Evolutionary conservation across 2,797 vertebrate species (phyloP).

Genomic region (Gymnoscopelus microlampas): DNA sequence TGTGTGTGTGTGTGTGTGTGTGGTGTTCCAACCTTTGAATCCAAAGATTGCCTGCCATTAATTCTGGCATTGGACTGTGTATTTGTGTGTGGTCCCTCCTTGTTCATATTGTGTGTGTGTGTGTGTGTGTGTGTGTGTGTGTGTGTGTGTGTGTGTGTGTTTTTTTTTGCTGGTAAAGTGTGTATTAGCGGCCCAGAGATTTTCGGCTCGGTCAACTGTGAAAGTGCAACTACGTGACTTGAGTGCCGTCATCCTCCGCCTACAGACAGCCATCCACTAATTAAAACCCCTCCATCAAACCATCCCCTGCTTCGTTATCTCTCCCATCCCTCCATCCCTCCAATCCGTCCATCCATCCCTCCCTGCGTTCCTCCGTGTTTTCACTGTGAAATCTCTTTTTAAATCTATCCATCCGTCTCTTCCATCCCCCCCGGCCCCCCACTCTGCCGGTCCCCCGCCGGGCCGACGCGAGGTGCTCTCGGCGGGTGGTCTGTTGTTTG

Average conservation of each 20-base stretch:
- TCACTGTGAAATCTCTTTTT: neutral
- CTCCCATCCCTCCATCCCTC: conserved; percentile 72
- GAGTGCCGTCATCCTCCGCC: conserved; percentile 57
- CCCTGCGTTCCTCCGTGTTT: conserved; percentile 1
- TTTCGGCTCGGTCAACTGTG: conserved; percentile 79
- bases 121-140: conserved; percentile 32
- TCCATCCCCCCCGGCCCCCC: conserved; percentile 15
- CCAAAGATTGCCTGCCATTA: no score
- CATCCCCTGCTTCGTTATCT: conserved; percentile 37
- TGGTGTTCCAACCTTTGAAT: conserved; percentile 14
- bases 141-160: conserved; percentile 40
- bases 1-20: conserved; percentile 20
- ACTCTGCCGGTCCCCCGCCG: neutral
- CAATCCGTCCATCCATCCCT: conserved; percentile 35
- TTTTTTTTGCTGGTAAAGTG: conserved; percentile 67
- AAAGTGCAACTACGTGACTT: conserved; percentile 73
- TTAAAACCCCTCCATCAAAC: conserved; percentile 77
- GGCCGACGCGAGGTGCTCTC: conserved; percentile 20
- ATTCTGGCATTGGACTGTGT: no score
- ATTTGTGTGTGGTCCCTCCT: no score
- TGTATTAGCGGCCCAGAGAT: conserved; percentile 66
- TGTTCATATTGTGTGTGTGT: conserved; percentile 12
- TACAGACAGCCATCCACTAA: conserved; percentile 76
- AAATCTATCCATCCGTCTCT: conserved; percentile 30
- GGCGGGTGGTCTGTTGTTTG: conserved; percentile 53